Percentiles rank a stretch among this genome's conserved stretches.
These are phyloP conservation scores for Chesias legatella DNA, from an alignment of 2,888 invertebrate species.

Conservation along the genomic window DNA sequence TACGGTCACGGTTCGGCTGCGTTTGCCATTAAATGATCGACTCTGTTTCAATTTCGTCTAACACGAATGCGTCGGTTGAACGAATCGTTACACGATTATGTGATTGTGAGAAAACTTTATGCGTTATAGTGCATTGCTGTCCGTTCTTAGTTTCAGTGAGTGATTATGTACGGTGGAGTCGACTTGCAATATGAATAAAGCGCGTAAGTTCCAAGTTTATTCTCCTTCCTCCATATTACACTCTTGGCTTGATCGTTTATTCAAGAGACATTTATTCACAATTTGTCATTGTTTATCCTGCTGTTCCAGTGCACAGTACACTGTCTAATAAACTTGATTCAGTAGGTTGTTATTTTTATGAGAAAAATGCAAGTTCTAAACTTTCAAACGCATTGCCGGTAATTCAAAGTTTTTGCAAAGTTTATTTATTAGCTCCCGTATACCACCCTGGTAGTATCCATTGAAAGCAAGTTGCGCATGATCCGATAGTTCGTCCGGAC, in stretches of 20 bases:
- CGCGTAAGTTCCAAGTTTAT: conserved; percentile 56
- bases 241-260: too few relatives aligned
- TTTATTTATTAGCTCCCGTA: conserved; percentile 23
- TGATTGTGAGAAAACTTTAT: conserved; percentile 77
- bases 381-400: conserved; percentile 9
- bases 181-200: conserved; percentile 70
- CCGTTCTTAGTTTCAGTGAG: conserved; percentile 63
- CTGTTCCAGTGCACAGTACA: too few relatives aligned
- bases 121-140: conserved; percentile 58
- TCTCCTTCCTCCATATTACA: too few relatives aligned
- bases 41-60: conserved; percentile 78
- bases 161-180: conserved; percentile 61
- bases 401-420: conserved; percentile 9
- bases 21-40: conserved; percentile 78
- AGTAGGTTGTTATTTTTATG: too few relatives aligned
- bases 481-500: conserved; percentile 68
- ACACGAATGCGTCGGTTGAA: conserved; percentile 75
- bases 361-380: too few relatives aligned
- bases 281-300: too few relatives aligned
- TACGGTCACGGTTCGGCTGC: conserved; percentile 74
- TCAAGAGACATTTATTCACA: too few relatives aligned
- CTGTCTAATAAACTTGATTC: too few relatives aligned
- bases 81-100: conserved; percentile 75
- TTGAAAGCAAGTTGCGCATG: conserved; percentile 68
- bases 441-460: conserved; percentile 66